Percentiles rank a stretch among this genome's conserved stretches.
Evolutionary conservation across 2,113 vertebrate genomes (phyloP).

Genomic region (Aplodontia rufa): DNA sequence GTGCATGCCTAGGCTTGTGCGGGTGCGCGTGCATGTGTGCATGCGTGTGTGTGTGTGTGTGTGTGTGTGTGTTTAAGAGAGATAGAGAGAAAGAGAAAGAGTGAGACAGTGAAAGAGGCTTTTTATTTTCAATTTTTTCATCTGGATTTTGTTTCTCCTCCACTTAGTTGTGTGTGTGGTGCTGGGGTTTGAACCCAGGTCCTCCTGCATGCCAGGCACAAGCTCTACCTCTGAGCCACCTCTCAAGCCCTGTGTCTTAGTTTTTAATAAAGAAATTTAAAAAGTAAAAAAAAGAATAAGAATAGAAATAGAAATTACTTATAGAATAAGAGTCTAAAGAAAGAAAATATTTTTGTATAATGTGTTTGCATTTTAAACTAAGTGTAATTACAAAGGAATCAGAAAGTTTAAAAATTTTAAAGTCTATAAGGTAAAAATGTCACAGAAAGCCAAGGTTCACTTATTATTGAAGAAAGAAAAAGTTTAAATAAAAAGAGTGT

Average conservation of each 20-base stretch:
- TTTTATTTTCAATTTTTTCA: too few relatives aligned
- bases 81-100: too few relatives aligned
- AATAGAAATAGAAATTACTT: neutral
- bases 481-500: neutral
- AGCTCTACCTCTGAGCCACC: too few relatives aligned
- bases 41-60: neutral
- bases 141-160: too few relatives aligned
- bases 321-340: neutral
- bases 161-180: too few relatives aligned
- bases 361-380: neutral
- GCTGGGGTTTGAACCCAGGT: too few relatives aligned
- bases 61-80: neutral
- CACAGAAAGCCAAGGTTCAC: neutral
- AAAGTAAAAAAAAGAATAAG: neutral
- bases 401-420: neutral
- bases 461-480: neutral
- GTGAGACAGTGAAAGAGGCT: too few relatives aligned
- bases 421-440: neutral
- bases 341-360: neutral
- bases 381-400: neutral
- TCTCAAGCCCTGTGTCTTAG: neutral
- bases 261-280: neutral
- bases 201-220: too few relatives aligned
- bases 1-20: neutral
- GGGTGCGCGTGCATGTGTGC: neutral